Evolutionary conservation across 2,113 vertebrate genomes (phyloP), one percentile per base, ranked within the genome.

Genomic region (Stigmatopora nigra): DNA sequence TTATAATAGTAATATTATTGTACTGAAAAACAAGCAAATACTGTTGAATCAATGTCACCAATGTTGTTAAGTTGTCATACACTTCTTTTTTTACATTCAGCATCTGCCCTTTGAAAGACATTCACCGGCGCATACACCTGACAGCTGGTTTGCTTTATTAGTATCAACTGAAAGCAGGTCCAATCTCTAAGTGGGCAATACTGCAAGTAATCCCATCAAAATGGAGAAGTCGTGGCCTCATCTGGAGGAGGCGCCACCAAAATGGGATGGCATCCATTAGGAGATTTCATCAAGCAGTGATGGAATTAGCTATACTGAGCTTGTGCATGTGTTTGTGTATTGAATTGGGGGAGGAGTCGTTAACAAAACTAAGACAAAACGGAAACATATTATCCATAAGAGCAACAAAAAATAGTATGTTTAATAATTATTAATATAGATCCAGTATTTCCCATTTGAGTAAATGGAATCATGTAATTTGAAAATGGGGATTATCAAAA

Each of bases 171-270:
- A 75, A n/a, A 79, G 79, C 81, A 76, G 76, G 80, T 87, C 84
- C 83, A 90, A 86, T 89, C 82, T 82, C 80, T 86, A 87, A 89
- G 79, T 89, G 88, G 87, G 76, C 83, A 71, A 79, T 78, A 76
- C 79, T 51, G 44, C 75, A 83, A 74, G 78, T 89, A 91, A 90
- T 91, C 86, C 84, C 81, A 90, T 90, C 84, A 88, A 82, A 89
- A 83, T 19, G 68, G 80, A 81, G 80, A 88, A 77, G 72, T 67
- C 69, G 70, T 89, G 80, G 89, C 87, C 87, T 88, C 78, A 79
- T 86, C 85, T 84, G 84, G 76, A 83, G 86, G 73, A 78, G 68
- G 63, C 71, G 63, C 74, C 73, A 45, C 47, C 67, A 67, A 72
- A 71, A 68, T 47, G 70, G 82, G 77, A 82, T 62, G 53, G 85